Base-by-base conservation (phyloP, 53 echinoderm and acorn worm species). In the Stichopus horrens region DNA sequence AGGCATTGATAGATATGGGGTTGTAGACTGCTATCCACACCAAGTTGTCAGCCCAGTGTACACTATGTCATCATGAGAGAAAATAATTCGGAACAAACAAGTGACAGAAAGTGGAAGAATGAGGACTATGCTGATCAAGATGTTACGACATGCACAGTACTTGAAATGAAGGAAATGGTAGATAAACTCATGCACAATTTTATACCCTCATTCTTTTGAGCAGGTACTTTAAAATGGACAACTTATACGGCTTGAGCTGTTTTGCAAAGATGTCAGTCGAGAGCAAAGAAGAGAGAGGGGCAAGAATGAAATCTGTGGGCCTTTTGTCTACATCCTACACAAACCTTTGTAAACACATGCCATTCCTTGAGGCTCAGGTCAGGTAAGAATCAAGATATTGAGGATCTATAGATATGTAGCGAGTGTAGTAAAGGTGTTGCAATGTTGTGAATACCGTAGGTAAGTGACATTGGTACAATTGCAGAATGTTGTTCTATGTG, bases 221-320 rank as follows among this genome's bases (percentile, higher is more conserved):
- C 86, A 98, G 98, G 77, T 97, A 94, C 80, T 97, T 97, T 88
- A 92, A 94, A 86, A 97, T 93, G 90, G 97, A 95, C 75, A 89
- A 92, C 86, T 94, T 92, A 89, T 97, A 86, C 88, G 97, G 97
- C 9, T 87, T 97, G 86, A 95, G 95, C 80, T 97, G 97, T 87
- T 97, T 94, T 94, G 95, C 95, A 83, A 97, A 97, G 59, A 97
- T 97, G 91, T 91, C 76, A 2, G 97, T 97, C 5, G 95, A 95
- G 65, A 97, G 86, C 57, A 89, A 89, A 56, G 92, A 63, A 11
- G 94, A 94, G 86, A 86, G 97, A 73, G 97, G 97, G n/a, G 95
- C 95, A 8, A 88, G 98, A 21, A 98, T 98, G 98, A 95, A 94
- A 77, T 98, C 98, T 20, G 98, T 98, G 2, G 98, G 95, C 55